Evolutionary conservation across 1,140 invertebrate genomes (phyloP).

Genomic region (Caenorhabditis brenneri): DNA sequence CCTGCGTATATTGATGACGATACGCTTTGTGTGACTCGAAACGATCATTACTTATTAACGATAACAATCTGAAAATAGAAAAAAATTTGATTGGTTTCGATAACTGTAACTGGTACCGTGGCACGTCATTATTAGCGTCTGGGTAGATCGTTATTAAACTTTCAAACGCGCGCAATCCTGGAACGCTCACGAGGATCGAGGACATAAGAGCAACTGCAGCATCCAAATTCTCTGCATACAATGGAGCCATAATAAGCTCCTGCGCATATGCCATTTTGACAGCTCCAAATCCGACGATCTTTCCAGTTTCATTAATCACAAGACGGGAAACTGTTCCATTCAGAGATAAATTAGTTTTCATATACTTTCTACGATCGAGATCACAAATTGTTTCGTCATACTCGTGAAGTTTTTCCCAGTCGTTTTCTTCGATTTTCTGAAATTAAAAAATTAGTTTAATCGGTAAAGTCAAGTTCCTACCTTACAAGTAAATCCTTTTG

Average conservation of each 20-base stretch:
- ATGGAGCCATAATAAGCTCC: neutral
- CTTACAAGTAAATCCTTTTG: conserved; percentile 33
- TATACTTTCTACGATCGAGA: conserved; percentile 33
- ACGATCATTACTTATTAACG: conserved; percentile 23
- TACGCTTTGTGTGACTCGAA: neutral
- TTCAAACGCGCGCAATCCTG: neutral
- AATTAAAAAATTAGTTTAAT: neutral
- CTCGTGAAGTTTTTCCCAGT: conserved; percentile 33
- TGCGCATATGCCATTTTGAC: conserved; percentile 1
- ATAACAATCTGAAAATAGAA: conserved; percentile 32
- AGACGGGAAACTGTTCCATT: neutral
- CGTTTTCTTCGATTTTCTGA: conserved; percentile 32
- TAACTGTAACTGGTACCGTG: conserved; percentile 13
- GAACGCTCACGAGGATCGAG: neutral
- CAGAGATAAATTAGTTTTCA: neutral
- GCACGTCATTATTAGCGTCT: conserved; percentile 22
- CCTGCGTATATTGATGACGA: conserved; percentile 18
- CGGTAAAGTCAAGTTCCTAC: neutral
- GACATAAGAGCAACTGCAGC: conserved; percentile 7
- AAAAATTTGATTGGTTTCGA: neutral
- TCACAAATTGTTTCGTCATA: conserved; percentile 17
- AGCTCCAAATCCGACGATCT: conserved; percentile 19
- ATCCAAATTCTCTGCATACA: conserved; percentile 17
- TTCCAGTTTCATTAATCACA: neutral
- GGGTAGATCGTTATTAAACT: conserved; percentile 36